A percentile compares a stretch with the other conserved stretches of the same genome.
Conservation (phyloP, 2,888 invertebrate genomes). For the Anoplius nigerrimus region DNA sequence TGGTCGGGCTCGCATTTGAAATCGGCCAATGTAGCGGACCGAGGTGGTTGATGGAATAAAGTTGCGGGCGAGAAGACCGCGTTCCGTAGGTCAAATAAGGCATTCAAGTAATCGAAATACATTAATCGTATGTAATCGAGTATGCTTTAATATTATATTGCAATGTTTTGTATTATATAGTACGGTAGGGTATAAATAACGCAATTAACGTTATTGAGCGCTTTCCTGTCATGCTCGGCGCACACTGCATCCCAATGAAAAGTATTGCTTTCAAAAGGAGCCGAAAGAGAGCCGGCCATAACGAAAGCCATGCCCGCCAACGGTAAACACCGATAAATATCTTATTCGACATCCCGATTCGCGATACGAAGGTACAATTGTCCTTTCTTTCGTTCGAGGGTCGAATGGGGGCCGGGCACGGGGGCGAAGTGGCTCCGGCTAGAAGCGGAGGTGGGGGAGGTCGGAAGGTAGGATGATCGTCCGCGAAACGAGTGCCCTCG, state of each 20-base stretch:
- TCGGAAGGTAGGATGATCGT: conserved; percentile 19
- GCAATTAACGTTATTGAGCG: background rate
- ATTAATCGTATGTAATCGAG: too few species aligned
- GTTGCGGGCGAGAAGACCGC: too few species aligned
- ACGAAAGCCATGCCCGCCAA: background rate
- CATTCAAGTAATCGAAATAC: too few species aligned
- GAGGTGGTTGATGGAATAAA: too few species aligned
- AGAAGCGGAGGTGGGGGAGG: conserved; percentile 1
- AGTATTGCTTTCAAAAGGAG: background rate
- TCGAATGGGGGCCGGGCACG: too few species aligned
- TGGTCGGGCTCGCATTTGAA: too few species aligned
- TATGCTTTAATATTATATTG: too few species aligned
- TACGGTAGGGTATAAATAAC: conserved; percentile 12
- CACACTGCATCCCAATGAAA: background rate
- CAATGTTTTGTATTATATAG: too few species aligned
- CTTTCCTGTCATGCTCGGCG: background rate
- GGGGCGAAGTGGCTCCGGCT: background rate
- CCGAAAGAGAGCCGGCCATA: background rate
- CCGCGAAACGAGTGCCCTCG: conserved; percentile 22
- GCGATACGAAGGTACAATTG: conserved; percentile 3
- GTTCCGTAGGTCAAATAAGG: too few species aligned
- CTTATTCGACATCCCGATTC: conserved; percentile 6
- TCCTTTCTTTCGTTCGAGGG: background rate
- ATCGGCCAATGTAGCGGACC: too few species aligned
- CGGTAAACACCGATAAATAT: conserved; percentile 17